These are phyloP conservation scores for Montipora capricornis DNA, from an alignment of 64 coral and sea anemone genomes.

Conservation along the genomic window DNA sequence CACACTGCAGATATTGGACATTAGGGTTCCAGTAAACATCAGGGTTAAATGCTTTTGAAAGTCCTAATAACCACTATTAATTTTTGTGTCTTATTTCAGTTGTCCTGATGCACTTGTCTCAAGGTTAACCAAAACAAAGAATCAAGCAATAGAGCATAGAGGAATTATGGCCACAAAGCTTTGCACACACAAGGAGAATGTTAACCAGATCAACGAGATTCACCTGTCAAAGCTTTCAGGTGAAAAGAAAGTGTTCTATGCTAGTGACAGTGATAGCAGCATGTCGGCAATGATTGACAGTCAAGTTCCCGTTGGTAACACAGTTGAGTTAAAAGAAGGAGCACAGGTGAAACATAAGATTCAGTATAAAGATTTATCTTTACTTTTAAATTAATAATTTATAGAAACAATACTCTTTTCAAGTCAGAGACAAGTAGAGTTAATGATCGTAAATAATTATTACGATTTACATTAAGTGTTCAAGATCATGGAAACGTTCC, in stretches of 20 bases:
- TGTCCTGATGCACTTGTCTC: slow-evolving; percentile 78
- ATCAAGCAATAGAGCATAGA: slow-evolving; percentile 72
- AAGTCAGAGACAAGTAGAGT: too few relatives aligned
- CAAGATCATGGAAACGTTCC: neutral
- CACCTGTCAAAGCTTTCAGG: slow-evolving; percentile 73
- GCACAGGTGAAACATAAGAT: slow-evolving; percentile 77
- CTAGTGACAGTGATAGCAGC: slow-evolving; percentile 83
- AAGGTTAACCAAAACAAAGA: slow-evolving; percentile 75
- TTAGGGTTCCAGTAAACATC: too few relatives aligned
- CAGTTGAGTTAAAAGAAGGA: slow-evolving; percentile 88
- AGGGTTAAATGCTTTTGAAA: too few relatives aligned
- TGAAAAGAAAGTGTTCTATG: slow-evolving; percentile 63
- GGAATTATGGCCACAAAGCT: slow-evolving; percentile 92
- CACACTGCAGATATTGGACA: too few relatives aligned
- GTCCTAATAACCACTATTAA: too few relatives aligned
- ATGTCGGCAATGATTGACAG: slow-evolving; percentile 64
- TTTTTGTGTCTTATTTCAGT: slow-evolving; percentile 25
- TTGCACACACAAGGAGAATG: slow-evolving; percentile 97
- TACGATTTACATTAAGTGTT: neutral
- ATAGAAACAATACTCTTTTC: too few relatives aligned
- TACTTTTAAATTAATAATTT: too few relatives aligned
- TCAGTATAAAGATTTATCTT: neutral
- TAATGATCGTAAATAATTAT: too few relatives aligned
- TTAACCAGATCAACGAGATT: slow-evolving; percentile 95
- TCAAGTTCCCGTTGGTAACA: slow-evolving; percentile 80